Conservation (phyloP, 2,797 vertebrate genomes). For the Phoeniculus purpureus region DNA sequence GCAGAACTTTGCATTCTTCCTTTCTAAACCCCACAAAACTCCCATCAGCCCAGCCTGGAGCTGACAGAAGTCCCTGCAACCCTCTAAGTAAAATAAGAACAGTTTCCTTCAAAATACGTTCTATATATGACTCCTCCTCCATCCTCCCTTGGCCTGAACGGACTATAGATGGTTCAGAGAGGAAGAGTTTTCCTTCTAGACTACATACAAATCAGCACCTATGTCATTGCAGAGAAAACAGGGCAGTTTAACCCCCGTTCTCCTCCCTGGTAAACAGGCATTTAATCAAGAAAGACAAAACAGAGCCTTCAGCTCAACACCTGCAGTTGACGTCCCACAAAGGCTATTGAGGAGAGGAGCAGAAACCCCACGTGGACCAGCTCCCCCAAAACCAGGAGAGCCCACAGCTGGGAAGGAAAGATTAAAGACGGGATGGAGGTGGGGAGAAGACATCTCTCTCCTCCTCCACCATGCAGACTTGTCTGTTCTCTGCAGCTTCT, state of each 20-base stretch:
- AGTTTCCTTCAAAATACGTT: not conserved
- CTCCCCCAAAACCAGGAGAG: not conserved
- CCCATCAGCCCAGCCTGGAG: not conserved
- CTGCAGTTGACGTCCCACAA: not conserved
- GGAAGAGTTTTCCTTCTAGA: not conserved
- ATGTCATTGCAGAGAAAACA: not conserved
- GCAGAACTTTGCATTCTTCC: not conserved
- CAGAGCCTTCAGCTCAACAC: not conserved
- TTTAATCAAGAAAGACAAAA: constrained; percentile 42
- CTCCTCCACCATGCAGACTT: not conserved
- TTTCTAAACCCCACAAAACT: not conserved
- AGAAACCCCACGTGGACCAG: not conserved
- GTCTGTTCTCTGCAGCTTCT: not conserved
- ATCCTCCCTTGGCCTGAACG: not conserved
- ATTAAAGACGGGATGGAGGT: not conserved
- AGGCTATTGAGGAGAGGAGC: accelerated
- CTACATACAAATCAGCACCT: not conserved
- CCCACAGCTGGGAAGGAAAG: not conserved
- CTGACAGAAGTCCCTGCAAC: not conserved
- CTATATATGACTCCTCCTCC: not conserved
- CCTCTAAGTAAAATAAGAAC: not conserved
- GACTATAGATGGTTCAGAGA: not conserved
- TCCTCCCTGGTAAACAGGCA: not conserved
- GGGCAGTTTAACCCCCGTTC: not conserved
- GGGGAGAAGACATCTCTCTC: not conserved